A percentile compares a stretch with the other conserved stretches of the same genome.
These are phyloP conservation scores for Aplochiton taeniatus DNA, from an alignment of 2,797 vertebrate genomes.

Conservation along the genomic window DNA sequence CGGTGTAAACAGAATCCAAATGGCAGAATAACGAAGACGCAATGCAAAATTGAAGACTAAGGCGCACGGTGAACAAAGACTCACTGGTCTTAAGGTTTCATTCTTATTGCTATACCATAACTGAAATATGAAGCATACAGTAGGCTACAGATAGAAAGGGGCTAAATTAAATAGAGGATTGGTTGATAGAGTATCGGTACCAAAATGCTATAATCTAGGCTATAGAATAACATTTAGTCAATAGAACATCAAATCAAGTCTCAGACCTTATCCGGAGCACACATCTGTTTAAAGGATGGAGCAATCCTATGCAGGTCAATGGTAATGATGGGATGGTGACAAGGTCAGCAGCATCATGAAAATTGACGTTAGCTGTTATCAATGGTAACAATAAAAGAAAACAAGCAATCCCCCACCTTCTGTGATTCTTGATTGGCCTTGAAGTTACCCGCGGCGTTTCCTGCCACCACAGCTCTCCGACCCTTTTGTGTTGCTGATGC, in stretches of 20 bases:
- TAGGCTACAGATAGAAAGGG: too few relatives aligned
- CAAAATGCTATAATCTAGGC: background rate
- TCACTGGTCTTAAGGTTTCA: constrained; percentile 37
- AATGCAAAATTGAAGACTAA: constrained; percentile 44
- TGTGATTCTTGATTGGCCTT: constrained; percentile 36
- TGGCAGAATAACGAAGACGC: constrained; percentile 45
- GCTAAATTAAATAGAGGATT: background rate
- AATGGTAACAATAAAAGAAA: constrained; percentile 3
- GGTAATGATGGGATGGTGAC: constrained; percentile 60
- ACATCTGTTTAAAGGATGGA: constrained; percentile 62
- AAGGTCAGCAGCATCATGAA: constrained; percentile 68
- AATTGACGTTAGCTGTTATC: constrained; percentile 19
- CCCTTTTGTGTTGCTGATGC: constrained; percentile 82
- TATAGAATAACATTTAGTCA: constrained; percentile 32
- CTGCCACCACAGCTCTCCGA: constrained; percentile 41
- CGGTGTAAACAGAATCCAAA: constrained; percentile 22
- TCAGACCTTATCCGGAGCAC: constrained; percentile 38
- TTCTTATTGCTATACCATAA: constrained; percentile 4
- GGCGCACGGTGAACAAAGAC: constrained; percentile 68
- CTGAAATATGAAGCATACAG: background rate
- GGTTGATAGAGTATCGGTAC: background rate
- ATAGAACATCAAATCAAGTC: constrained; percentile 50
- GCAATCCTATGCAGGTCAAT: constrained; percentile 58
- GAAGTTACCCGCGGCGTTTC: constrained; percentile 41
- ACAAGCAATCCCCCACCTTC: constrained; percentile 42